Evolutionary conservation across 2,113 vertebrate genomes (phyloP).

Genomic region (Lichenostomus cassidix): DNA sequence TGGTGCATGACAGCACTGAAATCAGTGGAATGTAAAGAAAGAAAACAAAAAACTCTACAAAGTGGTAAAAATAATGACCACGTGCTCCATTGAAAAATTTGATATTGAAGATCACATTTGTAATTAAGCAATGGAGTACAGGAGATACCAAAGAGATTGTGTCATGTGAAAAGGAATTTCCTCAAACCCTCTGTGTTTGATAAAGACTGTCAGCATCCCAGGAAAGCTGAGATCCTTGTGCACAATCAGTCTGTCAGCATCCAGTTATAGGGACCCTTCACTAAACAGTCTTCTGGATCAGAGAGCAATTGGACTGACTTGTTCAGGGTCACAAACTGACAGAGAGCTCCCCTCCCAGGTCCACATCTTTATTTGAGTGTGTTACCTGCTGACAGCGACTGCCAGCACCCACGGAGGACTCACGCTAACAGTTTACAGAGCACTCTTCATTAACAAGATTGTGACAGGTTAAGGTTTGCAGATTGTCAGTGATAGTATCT

Average conservation of each 20-base stretch:
- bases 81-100: neutral
- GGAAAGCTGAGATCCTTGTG: neutral
- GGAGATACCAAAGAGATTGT: neutral
- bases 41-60: neutral
- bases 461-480: fast-evolving
- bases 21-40: neutral
- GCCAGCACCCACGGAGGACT: neutral
- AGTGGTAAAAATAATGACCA: neutral
- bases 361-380: neutral
- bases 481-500: neutral
- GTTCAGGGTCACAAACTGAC: neutral
- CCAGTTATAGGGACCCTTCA: neutral
- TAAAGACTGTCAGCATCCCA: neutral
- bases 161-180: neutral
- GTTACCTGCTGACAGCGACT: fast-evolving
- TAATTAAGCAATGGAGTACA: neutral
- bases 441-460: neutral
- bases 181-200: neutral
- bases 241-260: neutral
- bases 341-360: neutral
- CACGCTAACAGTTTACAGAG: neutral
- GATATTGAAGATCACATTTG: neutral
- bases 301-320: neutral
- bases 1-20: neutral
- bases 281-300: neutral